These are phyloP conservation scores for Trypoxylus dichotomus DNA, from an alignment of 1,140 invertebrate genomes.

Conservation along the genomic window DNA sequence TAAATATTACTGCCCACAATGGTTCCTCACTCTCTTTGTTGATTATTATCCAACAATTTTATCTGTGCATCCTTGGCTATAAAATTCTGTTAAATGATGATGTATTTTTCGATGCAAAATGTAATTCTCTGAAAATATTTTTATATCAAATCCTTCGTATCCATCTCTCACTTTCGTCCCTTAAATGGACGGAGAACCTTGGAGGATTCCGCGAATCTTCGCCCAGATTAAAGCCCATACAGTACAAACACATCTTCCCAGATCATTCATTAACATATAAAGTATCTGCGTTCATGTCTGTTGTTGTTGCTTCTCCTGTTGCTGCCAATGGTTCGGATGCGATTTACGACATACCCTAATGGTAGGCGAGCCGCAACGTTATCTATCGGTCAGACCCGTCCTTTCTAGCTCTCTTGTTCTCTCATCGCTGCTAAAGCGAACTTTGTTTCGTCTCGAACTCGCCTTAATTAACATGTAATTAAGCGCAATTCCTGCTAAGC, in stretches of 20 bases:
- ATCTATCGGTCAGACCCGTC: not conserved
- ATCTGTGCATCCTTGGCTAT: too few species aligned
- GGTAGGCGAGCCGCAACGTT: not conserved
- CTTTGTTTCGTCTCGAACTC: conserved; percentile 28
- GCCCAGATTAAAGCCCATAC: not conserved
- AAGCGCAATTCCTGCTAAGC: conserved; percentile 27
- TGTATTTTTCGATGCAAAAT: too few species aligned
- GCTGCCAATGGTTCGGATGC: not conserved
- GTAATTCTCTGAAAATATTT: too few species aligned
- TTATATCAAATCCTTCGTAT: too few species aligned
- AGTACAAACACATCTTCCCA: not conserved
- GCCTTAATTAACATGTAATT: conserved; percentile 37
- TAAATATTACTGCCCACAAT: too few species aligned
- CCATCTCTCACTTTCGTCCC: not conserved
- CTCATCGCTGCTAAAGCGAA: not conserved
- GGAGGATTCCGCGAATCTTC: not conserved
- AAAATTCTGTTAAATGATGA: too few species aligned
- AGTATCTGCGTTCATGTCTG: not conserved
- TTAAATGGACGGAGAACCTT: not conserved
- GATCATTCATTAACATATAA: not conserved
- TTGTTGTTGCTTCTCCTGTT: not conserved
- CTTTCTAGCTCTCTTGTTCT: not conserved
- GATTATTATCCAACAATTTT: too few species aligned
- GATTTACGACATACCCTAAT: not conserved
- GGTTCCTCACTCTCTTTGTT: too few species aligned